phyloP scores from a whole-genome alignment of 2,888 invertebrate species.

The Amphipoea lucens region DNA sequence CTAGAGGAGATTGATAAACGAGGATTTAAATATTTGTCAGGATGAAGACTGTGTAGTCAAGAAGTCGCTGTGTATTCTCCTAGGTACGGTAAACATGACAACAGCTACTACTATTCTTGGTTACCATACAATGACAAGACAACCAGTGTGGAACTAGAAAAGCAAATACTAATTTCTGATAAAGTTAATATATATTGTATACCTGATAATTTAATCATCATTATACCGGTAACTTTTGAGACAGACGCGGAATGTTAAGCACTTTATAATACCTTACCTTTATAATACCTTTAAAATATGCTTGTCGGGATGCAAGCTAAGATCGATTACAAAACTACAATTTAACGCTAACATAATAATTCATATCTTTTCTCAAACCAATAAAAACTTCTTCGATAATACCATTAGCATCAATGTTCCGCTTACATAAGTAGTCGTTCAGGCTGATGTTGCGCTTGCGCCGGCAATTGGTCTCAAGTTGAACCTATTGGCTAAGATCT shows the following conservation, averaged over 20 bases:
- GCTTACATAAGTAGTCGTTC: conserved; percentile 62
- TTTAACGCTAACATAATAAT: conserved; percentile 1
- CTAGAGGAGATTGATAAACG: background rate
- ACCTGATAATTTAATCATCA: background rate
- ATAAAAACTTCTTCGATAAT: conserved; percentile 37
- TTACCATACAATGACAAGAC: background rate
- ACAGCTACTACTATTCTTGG: background rate
- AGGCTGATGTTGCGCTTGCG: conserved; percentile 36
- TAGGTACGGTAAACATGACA: background rate
- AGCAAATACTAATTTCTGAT: background rate
- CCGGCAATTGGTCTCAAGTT: conserved; percentile 47
- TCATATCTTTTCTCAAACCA: background rate
- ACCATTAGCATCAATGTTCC: conserved; percentile 45
- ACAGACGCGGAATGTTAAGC: conserved; percentile 4
- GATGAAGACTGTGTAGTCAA: background rate
- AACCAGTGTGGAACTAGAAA: background rate
- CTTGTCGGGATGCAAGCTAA: background rate
- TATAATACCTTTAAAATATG: background rate
- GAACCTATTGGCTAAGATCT: conserved; percentile 59
- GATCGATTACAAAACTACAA: conserved; percentile 14
- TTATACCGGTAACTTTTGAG: background rate
- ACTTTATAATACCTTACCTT: conserved; percentile 1
- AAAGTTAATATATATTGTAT: background rate
- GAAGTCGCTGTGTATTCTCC: background rate
- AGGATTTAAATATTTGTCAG: background rate